Evolutionary conservation across 2,113 vertebrate species (phyloP).

Genomic region (Pipra filicauda): DNA sequence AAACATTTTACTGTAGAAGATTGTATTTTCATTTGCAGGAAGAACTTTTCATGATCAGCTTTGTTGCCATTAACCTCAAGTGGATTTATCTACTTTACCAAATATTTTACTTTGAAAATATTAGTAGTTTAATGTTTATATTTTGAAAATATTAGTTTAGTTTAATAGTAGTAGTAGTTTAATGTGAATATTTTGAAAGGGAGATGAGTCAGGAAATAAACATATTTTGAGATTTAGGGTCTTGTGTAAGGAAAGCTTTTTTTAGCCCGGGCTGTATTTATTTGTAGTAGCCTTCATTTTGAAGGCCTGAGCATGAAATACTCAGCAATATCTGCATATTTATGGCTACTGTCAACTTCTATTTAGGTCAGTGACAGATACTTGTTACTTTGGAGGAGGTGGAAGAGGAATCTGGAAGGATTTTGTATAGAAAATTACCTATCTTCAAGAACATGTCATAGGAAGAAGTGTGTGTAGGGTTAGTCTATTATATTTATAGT

Average conservation of each 20-base stretch:
- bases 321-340: not conserved
- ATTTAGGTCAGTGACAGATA: not conserved
- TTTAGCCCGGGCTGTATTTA: not conserved
- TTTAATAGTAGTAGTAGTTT: too few species aligned
- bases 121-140: not conserved
- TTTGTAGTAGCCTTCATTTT: not conserved
- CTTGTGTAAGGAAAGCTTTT: not conserved
- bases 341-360: not conserved
- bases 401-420: not conserved
- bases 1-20: not conserved
- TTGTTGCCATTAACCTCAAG: not conserved
- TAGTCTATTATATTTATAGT: not conserved
- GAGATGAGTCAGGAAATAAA: not conserved
- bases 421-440: not conserved
- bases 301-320: not conserved
- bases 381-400: not conserved
- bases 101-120: not conserved
- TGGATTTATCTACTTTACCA: not conserved
- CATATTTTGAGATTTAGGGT: not conserved
- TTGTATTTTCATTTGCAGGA: not conserved
- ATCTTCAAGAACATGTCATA: not conserved
- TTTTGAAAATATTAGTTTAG: not conserved
- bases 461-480: not conserved
- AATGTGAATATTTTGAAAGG: not conserved
- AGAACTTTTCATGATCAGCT: not conserved